Base-by-base conservation (phyloP, 2,888 invertebrate species). In the Hypolimnas misippus region DNA sequence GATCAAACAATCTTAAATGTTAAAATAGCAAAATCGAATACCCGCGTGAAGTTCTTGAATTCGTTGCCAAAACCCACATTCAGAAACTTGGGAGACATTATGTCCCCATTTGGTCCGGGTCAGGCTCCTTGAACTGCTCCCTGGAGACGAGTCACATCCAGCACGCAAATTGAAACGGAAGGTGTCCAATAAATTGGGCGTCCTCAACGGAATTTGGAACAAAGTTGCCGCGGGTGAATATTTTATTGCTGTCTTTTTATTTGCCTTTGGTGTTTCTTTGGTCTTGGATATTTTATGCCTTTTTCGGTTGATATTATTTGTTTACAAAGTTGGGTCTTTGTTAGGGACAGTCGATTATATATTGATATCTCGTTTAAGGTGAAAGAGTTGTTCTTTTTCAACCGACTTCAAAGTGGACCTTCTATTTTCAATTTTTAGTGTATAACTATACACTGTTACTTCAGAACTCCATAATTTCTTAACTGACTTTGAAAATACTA, bases 121-220 rank as follows among this genome's bases (percentile, higher is more conserved):
- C 58, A 64, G 72, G 75, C 81, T 77, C 76, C 81, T 78, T 81
- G 76, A 79, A 78, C 79, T 81, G 79, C 78, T 55, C 67, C 67
- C 50, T 12, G 19, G 65, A 44, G 65, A 54, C 49, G n/a, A 50
- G 51, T 76, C 75, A 74, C 77, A 73, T 73, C 74, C 72, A 54
- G 49, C 75, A 79, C 76, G 77, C 85, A 87, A 88, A 89, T 88
- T 88, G 88, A 88, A 89, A 87, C 86, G 81, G 82, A 87, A 87
- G 87, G 86, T 87, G 86, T 82, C 83, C 78, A 82, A 86, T 87
- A 87, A 88, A 89, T 86, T 87, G 76, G 76, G 67, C 79, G 75
- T 78, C 76, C 82, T 77, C 76, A 66, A 71, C 73, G 81, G 84
- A 81, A 86, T 87, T 82, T 73, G 73, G 75, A 74, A 74, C 78